Base-by-base conservation (phyloP, 2,888 invertebrate genomes). In the Monoplex corrugatus region DNA sequence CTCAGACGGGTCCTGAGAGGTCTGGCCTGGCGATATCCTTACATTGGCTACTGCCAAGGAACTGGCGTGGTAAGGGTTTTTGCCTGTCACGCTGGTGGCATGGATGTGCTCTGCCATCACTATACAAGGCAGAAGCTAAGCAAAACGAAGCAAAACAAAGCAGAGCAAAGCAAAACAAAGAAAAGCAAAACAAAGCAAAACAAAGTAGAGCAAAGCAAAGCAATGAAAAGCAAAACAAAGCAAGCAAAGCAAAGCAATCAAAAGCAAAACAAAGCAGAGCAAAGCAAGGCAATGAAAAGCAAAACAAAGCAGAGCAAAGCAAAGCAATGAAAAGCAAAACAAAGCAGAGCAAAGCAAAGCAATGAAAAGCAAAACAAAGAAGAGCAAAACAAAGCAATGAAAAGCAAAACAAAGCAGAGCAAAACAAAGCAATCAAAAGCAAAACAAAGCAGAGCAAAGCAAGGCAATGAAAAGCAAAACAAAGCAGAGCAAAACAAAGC, bases 1-100 rank as follows among this genome's bases (percentile, higher is more conserved):
- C 97, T 99, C 92, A 97, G 99, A 43, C 97, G 99, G 92, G 98
- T 99, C 91, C 97, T 99, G 90, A 97, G 99, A 92, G 98, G 98
- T 0, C 96, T 99, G 86, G 99, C 99, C 35, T 99, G 98, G 98
- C 97, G 99, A 38, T 99, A 98, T 96, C 98, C 99, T 75, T 96
- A 96, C 90, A 96, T 96, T 57, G 96, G 96, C 6, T 96, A 96
- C 93, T 96, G 96, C 91, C 96, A 96, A 91, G 96, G 96, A 38
- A 96, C 96, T 35, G 98, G 98, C 87, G 98, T 98, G 96, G 96
- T 96, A 93, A 93, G 95, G 92, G 57, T n/a, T n/a, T n/a, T n/a
- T n/a, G n/a, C n/a, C n/a, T n/a, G n/a, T n/a, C n/a, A n/a, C 16
- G 23, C n/a, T n/a, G n/a, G n/a, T n/a, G n/a, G n/a, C n/a, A n/a